Evolutionary conservation across 2,113 vertebrate species (phyloP).

Genomic region (Mobula birostris): DNA sequence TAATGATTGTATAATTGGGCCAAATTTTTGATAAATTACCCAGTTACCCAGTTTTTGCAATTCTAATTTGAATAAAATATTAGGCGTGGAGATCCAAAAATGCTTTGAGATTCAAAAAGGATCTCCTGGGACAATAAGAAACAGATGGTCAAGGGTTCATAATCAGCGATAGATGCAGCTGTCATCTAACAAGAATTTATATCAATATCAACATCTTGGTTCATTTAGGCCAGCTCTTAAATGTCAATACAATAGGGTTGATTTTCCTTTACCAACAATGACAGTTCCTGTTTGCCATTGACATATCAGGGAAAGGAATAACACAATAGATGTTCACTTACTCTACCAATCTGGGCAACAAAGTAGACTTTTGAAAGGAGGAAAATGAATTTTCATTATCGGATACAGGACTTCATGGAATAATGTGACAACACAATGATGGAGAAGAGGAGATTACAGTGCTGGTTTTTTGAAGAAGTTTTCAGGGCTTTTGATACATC

Average conservation of each 20-base stretch:
- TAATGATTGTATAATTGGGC: slow-evolving; percentile 10
- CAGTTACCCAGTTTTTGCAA: background rate
- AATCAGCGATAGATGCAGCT: background rate
- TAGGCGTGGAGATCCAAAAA: background rate
- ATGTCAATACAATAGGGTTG: background rate
- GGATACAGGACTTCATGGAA: background rate
- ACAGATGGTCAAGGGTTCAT: slow-evolving; percentile 35
- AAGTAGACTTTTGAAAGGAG: background rate
- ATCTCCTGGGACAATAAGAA: slow-evolving; percentile 31
- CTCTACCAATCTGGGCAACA: background rate
- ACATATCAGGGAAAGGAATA: too few species aligned
- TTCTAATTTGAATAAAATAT: slow-evolving; percentile 33
- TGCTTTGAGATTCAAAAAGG: slow-evolving; percentile 11
- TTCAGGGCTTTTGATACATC: background rate
- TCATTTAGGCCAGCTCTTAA: background rate
- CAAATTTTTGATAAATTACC: slow-evolving; percentile 32
- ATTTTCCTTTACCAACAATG: background rate
- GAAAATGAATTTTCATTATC: background rate
- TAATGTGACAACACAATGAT: background rate
- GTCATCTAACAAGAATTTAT: slow-evolving; percentile 7
- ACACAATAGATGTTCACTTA: background rate
- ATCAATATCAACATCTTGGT: background rate
- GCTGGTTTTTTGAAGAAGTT: background rate
- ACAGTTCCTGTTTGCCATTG: background rate
- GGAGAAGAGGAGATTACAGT: background rate